phyloP scores from a whole-genome alignment of 2,113 vertebrate genomes.

The Oxyura jamaicensis region DNA sequence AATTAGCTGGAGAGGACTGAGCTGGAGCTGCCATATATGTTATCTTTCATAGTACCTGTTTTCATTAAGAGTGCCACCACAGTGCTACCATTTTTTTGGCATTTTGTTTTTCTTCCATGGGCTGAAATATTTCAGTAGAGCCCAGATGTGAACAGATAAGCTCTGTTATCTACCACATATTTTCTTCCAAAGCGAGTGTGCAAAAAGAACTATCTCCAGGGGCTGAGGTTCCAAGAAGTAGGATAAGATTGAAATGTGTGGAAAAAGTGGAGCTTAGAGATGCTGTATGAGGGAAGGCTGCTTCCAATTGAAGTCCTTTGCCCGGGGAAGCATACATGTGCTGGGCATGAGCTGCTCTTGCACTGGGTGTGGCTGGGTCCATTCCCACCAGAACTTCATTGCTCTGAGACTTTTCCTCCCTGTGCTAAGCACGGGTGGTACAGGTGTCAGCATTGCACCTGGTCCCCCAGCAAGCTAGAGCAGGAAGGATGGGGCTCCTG shows the following conservation, averaged over 20 bases:
- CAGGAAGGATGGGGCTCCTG: background rate
- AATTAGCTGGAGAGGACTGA: background rate
- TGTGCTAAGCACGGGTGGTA: background rate
- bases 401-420: background rate
- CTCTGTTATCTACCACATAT: accelerated
- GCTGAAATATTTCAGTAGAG: background rate
- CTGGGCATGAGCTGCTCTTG: accelerated
- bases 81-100: background rate
- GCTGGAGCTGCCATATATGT: background rate
- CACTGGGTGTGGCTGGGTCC: background rate
- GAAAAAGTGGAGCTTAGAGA: background rate
- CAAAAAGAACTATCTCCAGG: background rate
- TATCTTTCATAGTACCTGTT: accelerated
- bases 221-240: background rate
- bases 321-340: too few relatives aligned
- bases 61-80: background rate
- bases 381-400: background rate
- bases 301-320: background rate
- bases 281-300: background rate
- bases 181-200: background rate
- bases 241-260: background rate
- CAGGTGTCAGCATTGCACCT: background rate
- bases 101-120: background rate
- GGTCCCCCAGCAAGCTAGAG: background rate
- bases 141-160: background rate